Conservation (phyloP, 2,797 vertebrate genomes). For the Onychomys leucogaster region DNA sequence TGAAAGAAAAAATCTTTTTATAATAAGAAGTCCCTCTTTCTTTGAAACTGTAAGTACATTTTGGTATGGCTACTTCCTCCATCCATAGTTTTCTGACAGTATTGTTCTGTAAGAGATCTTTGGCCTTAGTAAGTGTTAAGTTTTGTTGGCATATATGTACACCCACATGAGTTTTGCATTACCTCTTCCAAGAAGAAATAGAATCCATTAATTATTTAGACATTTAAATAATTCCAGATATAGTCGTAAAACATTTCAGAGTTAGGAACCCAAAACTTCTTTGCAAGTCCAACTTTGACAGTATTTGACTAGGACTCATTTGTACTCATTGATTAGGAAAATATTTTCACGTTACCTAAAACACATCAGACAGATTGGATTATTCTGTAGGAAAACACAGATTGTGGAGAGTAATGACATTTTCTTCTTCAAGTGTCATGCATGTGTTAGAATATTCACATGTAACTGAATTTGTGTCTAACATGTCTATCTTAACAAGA, state of each 20-base stretch:
- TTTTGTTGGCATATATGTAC: neutral
- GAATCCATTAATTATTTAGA: neutral
- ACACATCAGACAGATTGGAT: neutral
- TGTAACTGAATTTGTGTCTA: too few species aligned
- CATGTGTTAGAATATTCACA: too few species aligned
- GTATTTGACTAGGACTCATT: neutral
- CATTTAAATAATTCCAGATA: neutral
- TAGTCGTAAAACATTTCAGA: neutral
- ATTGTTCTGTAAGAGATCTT: neutral
- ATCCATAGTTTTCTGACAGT: neutral
- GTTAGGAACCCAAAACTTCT: neutral
- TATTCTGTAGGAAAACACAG: too few species aligned
- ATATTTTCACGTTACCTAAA: neutral
- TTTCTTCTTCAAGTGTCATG: too few species aligned
- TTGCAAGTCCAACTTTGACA: neutral
- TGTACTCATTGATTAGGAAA: neutral
- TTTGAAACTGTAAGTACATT: neutral
- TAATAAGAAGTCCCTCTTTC: neutral
- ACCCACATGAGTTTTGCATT: neutral
- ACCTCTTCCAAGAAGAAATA: neutral
- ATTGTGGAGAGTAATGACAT: too few species aligned
- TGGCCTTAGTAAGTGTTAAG: neutral
- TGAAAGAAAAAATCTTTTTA: neutral
- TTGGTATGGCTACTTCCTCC: neutral
- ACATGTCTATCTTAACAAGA: too few species aligned